Evolutionary conservation across 2,113 vertebrate genomes (phyloP).

Genomic region (Plestiodon gilberti): DNA sequence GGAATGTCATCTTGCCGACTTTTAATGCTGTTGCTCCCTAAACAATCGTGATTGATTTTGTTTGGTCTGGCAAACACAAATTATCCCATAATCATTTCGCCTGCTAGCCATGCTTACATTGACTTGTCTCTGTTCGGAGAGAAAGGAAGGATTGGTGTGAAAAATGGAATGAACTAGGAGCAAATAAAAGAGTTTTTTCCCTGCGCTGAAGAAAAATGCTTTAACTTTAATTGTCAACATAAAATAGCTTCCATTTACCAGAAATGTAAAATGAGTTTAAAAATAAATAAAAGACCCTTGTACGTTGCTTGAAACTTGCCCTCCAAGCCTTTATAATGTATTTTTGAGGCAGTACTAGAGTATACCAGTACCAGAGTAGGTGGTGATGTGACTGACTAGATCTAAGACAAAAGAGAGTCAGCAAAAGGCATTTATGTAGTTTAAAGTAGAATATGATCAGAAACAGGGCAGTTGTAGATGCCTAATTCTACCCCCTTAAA

Average conservation of each 20-base stretch:
- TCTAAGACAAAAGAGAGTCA: not conserved
- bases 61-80: slow-evolving; percentile 71
- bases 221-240: slow-evolving; percentile 63
- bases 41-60: slow-evolving; percentile 74
- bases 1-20: slow-evolving; percentile 38
- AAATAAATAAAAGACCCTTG: slow-evolving; percentile 53
- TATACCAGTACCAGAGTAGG: not conserved
- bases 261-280: slow-evolving; percentile 59
- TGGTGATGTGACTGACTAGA: not conserved
- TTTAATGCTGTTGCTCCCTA: slow-evolving; percentile 48
- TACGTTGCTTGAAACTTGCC: slow-evolving; percentile 35
- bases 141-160: slow-evolving; percentile 51
- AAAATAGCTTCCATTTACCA: slow-evolving; percentile 39
- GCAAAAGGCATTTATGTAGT: not conserved
- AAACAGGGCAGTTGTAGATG: not conserved
- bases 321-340: slow-evolving; percentile 3
- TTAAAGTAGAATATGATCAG: not conserved
- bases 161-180: slow-evolving; percentile 51
- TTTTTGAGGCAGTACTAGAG: slow-evolving; percentile 30
- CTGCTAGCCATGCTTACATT: slow-evolving; percentile 54
- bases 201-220: slow-evolving; percentile 51
- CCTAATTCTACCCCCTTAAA: not conserved
- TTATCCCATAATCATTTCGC: slow-evolving; percentile 69
- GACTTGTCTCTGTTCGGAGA: slow-evolving; percentile 53
- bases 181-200: slow-evolving; percentile 23